Evolutionary conservation across 2,113 vertebrate species (phyloP), one percentile per base, ranked within the genome.

Genomic region (Corydoras sp.): DNA sequence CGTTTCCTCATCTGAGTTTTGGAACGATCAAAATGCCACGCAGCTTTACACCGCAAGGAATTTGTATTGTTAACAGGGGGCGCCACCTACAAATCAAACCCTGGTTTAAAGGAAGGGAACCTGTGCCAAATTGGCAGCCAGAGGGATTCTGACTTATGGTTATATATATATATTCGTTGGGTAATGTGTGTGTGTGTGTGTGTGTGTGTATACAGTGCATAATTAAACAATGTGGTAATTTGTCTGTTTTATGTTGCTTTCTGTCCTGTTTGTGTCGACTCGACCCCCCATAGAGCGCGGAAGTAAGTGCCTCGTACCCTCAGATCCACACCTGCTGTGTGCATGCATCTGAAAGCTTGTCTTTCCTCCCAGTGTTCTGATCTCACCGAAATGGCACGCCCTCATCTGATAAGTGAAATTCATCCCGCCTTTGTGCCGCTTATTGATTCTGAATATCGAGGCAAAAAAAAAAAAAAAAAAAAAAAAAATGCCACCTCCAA

Each of bases 381-480:
- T 86, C 90, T 83, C 88, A 87, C 68, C 71, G 83, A 91, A 91
- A 86, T 91, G 89, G 92, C 93, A 92, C 92, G 90, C 89, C 91
- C 92, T 92, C 92, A 92, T 93, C 93, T 94, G 94, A 98, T 95
- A 97, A 98, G 94, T 97, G 95, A 96, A 95, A 95, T 96, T 95
- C 90, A 89, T 90, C 85, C 14, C 49, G 15, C 0, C 43, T 66
- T 58, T 13, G 9, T 55, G 5, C 29, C 29, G 31, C 14, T 43
- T 51, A 2, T 48, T 43, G 48, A 58, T 24, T 32, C 64, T 29
- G 30, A 24, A n/a, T 56, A 2, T 56, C 6, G 4, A 43, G 35
- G 1, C 35, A 43, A 43, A 43, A 43, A 5, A 43, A 4, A 43
- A 5, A 43, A 43, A 43, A 43, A 5, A 43, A 43, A 43, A 5